These are phyloP conservation scores for Plecturocebus donacophilus DNA, from an alignment of 2,113 vertebrate species.

Conservation along the genomic window DNA sequence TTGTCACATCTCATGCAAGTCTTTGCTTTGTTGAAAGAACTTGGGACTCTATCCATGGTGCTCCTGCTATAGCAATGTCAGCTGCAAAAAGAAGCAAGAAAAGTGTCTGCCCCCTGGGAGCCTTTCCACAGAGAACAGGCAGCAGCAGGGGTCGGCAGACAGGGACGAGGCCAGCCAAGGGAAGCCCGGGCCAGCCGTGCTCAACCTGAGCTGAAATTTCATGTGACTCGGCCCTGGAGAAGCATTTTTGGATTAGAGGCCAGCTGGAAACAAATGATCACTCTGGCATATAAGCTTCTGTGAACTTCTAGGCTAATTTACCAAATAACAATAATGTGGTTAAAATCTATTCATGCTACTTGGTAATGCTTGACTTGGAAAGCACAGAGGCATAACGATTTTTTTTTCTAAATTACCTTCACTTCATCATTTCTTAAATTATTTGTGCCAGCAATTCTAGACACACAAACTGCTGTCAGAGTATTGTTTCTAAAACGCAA, in stretches of 20 bases:
- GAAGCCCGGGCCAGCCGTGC: background rate
- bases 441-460: constrained; percentile 40
- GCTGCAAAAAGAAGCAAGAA: constrained; percentile 40
- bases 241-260: background rate
- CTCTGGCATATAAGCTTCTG: constrained; percentile 22
- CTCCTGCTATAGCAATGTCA: constrained; percentile 50
- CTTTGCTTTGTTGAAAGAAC: constrained; percentile 78
- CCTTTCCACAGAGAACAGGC: constrained; percentile 49
- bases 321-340: constrained; percentile 1
- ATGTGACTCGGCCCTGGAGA: background rate
- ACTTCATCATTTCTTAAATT: constrained; percentile 44
- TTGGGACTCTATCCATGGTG: constrained; percentile 74
- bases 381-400: background rate
- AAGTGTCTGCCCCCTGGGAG: constrained; percentile 43
- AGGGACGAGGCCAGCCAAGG: background rate
- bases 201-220: constrained; percentile 28
- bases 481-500: constrained; percentile 7
- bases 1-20: constrained; percentile 72
- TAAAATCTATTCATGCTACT: constrained; percentile 40
- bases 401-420: constrained; percentile 37
- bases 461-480: background rate
- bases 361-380: constrained; percentile 27
- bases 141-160: background rate
- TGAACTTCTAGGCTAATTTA: constrained; percentile 27
- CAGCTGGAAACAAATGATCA: constrained; percentile 33